Base-by-base conservation (phyloP, 2,888 invertebrate species). In the Meandrusa payeni region DNA sequence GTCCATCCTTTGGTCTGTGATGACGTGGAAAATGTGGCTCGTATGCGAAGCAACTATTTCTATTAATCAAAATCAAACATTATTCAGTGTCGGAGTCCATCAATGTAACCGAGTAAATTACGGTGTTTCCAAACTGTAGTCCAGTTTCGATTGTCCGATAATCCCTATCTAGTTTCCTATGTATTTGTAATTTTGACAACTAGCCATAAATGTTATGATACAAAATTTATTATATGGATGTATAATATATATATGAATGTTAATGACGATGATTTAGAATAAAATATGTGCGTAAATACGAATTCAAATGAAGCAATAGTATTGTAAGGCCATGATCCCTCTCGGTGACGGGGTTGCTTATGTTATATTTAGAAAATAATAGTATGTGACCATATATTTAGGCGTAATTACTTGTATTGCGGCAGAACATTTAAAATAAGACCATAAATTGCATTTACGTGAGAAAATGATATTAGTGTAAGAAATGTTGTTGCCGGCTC, bases 401-500 rank as follows among this genome's bases (percentile, higher is more conserved):
- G n/a, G n/a, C n/a, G n/a, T n/a, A n/a, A n/a, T n/a, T n/a, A n/a
- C n/a, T n/a, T n/a, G n/a, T n/a, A n/a, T n/a, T n/a, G n/a, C n/a
- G n/a, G n/a, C n/a, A n/a, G n/a, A n/a, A n/a, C n/a, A 19, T 45
- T 47, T 44, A 34, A 22, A 45, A 40, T 27, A 41, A 20, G 4
- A 37, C 10, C 4, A 9, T 27, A 20, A 37, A 37, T 26, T 28
- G 22, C 20, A 15, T 39, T 32, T 44, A 42, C 44, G 58, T 52
- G 49, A 59, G 54, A 61, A 59, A 68, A 71, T 75, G 61, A 64
- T 69, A 70, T 67, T 51, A 64, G 54, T 48, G 62, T 65, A 70
- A 73, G 69, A 60, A 74, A 73, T 62, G 59, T 55, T 64, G 62
- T 63, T 71, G 69, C 67, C 69, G 66, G 56, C 62, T 55, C 64